Evolutionary conservation across 2,888 invertebrate species (phyloP).

Genomic region (Carabus problematicus): DNA sequence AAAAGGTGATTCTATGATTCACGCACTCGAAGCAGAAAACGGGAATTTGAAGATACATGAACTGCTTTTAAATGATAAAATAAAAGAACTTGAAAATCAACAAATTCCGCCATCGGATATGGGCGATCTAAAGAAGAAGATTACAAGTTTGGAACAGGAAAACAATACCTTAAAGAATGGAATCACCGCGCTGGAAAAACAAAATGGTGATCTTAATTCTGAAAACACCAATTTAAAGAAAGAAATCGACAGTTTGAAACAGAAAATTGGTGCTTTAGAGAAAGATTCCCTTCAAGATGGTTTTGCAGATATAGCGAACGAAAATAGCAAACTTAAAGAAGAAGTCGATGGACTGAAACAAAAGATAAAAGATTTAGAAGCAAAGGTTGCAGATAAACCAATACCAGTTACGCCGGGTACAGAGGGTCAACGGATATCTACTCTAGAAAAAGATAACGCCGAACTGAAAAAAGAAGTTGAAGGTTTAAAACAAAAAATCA

Average conservation of each 20-base stretch:
- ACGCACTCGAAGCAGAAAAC: neutral
- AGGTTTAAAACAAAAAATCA: constrained; percentile 33
- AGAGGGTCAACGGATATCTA: constrained; percentile 4
- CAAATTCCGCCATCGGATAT: neutral
- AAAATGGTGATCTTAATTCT: constrained; percentile 24
- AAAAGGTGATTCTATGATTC: neutral
- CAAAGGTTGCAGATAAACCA: constrained; percentile 18
- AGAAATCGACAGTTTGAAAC: constrained; percentile 34
- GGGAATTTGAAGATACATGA: too few relatives aligned
- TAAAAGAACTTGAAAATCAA: neutral
- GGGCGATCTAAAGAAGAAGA: too few relatives aligned
- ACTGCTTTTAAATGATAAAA: neutral
- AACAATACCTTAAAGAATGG: too few relatives aligned
- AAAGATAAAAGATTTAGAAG: neutral
- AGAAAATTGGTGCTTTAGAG: neutral
- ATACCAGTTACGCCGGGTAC: constrained; percentile 5
- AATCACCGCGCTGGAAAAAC: constrained; percentile 7
- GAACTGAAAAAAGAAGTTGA: constrained; percentile 31
- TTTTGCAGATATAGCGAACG: constrained; percentile 17
- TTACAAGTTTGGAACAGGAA: too few relatives aligned
- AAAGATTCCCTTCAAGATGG: too few relatives aligned
- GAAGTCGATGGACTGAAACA: constrained; percentile 23
- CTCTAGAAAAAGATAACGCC: constrained; percentile 30
- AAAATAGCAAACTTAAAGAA: constrained; percentile 43
- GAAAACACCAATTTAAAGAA: constrained; percentile 31